These are phyloP conservation scores for Cosmopolites sordidus DNA, from an alignment of 2,888 invertebrate genomes.

Conservation along the genomic window DNA sequence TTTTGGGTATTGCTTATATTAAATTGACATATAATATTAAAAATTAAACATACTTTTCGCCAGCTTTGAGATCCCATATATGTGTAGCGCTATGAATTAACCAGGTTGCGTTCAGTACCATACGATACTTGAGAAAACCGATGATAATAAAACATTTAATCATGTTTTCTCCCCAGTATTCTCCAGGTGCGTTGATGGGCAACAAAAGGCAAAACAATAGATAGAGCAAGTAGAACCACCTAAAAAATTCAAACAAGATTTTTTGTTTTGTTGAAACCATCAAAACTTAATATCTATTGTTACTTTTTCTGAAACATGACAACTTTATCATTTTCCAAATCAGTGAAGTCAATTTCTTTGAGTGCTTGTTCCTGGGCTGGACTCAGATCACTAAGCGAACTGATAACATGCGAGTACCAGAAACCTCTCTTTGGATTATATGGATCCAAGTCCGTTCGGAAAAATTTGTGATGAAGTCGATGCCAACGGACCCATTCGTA, in stretches of 20 bases:
- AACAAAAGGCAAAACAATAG: slow-evolving; percentile 54
- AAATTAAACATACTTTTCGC: too few species aligned
- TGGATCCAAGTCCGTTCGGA: slow-evolving; percentile 74
- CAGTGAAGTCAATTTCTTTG: slow-evolving; percentile 70
- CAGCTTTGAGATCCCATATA: slow-evolving; percentile 67
- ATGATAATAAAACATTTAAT: slow-evolving; percentile 60
- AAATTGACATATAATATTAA: too few species aligned
- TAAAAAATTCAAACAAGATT: slow-evolving; percentile 45
- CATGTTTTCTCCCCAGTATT: slow-evolving; percentile 73
- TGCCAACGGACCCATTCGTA: slow-evolving; percentile 82
- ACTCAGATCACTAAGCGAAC: slow-evolving; percentile 63
- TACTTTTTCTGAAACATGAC: slow-evolving; percentile 80
- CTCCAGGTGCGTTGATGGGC: slow-evolving; percentile 71
- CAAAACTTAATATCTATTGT: too few species aligned
- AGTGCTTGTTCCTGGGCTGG: slow-evolving; percentile 61
- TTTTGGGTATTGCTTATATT: too few species aligned
- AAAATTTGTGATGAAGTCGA: slow-evolving; percentile 75
- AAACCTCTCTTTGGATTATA: slow-evolving; percentile 77
- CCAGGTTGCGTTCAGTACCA: slow-evolving; percentile 64
- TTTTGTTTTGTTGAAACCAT: too few species aligned
- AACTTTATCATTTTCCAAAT: slow-evolving; percentile 70
- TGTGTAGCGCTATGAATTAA: slow-evolving; percentile 68
- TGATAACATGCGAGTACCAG: slow-evolving; percentile 72
- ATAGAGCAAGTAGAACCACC: slow-evolving; percentile 63
- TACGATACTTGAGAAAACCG: slow-evolving; percentile 64